Percentiles rank a stretch among this genome's conserved stretches.
These are phyloP conservation scores for Rotaria magnacalcarata DNA, from an alignment of 2,888 invertebrate genomes.

Conservation along the genomic window DNA sequence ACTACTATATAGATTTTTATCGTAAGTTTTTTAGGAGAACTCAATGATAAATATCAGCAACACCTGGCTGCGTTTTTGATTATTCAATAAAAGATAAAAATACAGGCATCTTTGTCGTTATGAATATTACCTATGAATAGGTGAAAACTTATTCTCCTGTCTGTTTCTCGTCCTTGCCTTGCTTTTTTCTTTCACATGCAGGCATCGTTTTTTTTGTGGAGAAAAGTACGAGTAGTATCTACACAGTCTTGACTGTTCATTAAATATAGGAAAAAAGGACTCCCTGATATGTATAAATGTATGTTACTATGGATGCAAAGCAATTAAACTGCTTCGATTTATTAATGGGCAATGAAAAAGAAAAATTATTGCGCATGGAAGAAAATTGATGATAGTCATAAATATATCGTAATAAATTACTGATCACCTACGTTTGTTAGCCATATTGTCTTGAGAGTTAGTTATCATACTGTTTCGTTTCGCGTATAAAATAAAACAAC, in stretches of 20 bases:
- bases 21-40: too few species aligned
- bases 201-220: not conserved
- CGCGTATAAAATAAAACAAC: not conserved
- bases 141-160: not conserved
- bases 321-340: too few species aligned
- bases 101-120: not conserved
- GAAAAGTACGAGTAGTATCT: not conserved
- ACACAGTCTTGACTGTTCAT: not conserved
- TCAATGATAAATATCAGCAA: not conserved
- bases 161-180: not conserved
- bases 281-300: too few species aligned
- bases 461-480: not conserved
- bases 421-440: not conserved
- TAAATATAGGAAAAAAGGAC: too few species aligned
- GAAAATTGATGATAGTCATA: not conserved
- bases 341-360: not conserved
- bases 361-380: not conserved
- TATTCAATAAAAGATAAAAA: not conserved
- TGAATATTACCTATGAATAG: not conserved
- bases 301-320: too few species aligned
- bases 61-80: not conserved
- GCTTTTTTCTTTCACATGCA: too few species aligned
- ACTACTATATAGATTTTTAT: too few species aligned
- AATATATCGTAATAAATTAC: not conserved
- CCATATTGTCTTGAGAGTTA: not conserved